A percentile compares a stretch with the other conserved stretches of the same genome.
These are phyloP conservation scores for Brachycybe producta DNA, from an alignment of 2,888 invertebrate species.

Conservation along the genomic window DNA sequence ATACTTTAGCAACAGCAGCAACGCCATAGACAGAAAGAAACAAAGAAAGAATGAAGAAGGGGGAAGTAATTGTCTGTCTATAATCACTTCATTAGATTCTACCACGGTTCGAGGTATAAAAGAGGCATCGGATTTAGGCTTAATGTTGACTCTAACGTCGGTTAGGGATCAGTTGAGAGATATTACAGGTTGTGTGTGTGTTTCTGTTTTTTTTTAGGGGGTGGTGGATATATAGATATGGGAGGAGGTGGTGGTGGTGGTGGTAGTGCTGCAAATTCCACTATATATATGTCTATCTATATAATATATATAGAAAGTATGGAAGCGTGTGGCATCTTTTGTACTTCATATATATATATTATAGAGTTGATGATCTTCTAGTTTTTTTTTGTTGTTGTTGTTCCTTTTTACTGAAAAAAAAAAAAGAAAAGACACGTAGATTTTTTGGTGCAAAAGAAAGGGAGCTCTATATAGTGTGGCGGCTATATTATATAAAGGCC, in stretches of 20 bases:
- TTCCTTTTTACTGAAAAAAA: no score
- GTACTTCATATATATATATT: no score
- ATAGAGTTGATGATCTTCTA: no score
- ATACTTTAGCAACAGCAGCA: not conserved
- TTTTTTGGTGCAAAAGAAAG: no score
- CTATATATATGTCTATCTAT: not conserved
- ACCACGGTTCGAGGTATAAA: constrained; percentile 12
- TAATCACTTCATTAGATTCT: constrained; percentile 17
- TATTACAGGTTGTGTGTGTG: not conserved
- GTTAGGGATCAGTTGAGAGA: constrained; percentile 9
- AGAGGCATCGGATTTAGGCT: constrained; percentile 7
- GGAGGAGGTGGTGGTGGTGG: not conserved
- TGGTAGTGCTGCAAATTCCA: not conserved
- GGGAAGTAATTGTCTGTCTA: constrained; percentile 17
- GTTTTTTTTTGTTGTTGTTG: no score
- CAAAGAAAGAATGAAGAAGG: not conserved
- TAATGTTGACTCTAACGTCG: constrained; percentile 9
- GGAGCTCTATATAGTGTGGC: no score
- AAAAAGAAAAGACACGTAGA: no score
- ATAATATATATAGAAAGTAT: no score
- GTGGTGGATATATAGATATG: not conserved
- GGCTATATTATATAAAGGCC: no score
- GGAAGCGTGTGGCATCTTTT: no score
- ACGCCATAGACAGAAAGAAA: not conserved
- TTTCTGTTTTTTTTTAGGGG: not conserved